Percentiles rank a stretch among this genome's conserved stretches.
phyloP scores from a whole-genome alignment of 2,888 invertebrate species.

The Gasteruption jaculator region DNA sequence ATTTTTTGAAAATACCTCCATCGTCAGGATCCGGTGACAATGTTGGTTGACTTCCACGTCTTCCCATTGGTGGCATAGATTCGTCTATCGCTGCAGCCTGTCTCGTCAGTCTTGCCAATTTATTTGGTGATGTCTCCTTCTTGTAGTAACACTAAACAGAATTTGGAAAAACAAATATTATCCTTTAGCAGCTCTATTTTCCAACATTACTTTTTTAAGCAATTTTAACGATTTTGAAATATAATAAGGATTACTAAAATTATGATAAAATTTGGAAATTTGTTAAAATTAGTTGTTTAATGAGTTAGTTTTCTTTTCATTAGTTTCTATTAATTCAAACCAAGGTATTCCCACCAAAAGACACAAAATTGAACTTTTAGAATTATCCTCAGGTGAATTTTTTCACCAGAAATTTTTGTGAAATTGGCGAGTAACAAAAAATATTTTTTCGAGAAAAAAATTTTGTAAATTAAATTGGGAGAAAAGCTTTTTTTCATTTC shows the following conservation, averaged over 20 bases:
- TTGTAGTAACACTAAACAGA: conserved; percentile 43
- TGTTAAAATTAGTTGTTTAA: conserved; percentile 1
- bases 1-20: conserved; percentile 40
- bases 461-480: too few species aligned
- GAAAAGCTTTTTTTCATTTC: too few species aligned
- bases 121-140: conserved; percentile 47
- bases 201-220: too few species aligned
- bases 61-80: conserved; percentile 68
- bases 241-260: background rate
- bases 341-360: too few species aligned
- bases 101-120: conserved; percentile 69
- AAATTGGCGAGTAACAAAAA: too few species aligned
- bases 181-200: conserved; percentile 1
- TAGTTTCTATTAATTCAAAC: too few species aligned
- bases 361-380: too few species aligned
- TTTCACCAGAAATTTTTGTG: too few species aligned
- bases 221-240: too few species aligned
- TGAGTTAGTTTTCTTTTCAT: too few species aligned
- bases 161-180: conserved; percentile 2
- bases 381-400: too few species aligned
- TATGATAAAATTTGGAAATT: background rate
- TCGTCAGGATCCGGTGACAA: conserved; percentile 76
- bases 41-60: conserved; percentile 78
- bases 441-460: too few species aligned
- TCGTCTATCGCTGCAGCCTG: conserved; percentile 90